Base-by-base conservation (phyloP, 2,888 invertebrate genomes). In the Archips crataeganus region DNA sequence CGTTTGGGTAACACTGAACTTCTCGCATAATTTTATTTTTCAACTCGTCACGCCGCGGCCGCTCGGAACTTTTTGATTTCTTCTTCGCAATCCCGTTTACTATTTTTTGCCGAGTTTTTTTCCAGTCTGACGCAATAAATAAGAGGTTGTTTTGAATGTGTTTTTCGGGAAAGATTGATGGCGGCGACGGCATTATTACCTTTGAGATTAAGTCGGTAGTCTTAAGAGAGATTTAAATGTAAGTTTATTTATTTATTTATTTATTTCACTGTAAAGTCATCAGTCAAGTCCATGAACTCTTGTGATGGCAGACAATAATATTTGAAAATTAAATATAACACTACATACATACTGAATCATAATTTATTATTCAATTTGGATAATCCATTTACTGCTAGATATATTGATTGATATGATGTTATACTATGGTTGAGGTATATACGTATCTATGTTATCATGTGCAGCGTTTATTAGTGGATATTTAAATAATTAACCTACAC, bases 11-110 rank as follows among this genome's bases (percentile, higher is more conserved):
- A 51, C 63, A 39, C 32, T 34, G 47, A 73, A 68, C 47, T 64
- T 72, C 69, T 59, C 51, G 63, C 81, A 87, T 86, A 86, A 86
- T 86, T 87, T 84, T 84, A 85, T 86, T 88, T 85, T 84, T 85
- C 81, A 81, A 83, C 80, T 82, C 82, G 79, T 81, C 80, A 75
- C 75, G 79, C 71, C 75, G 77, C 68, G 75, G 77, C 77, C 79
- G 77, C 70, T 70, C 51, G 59, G 76, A 83, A 85, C 79, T 84
- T 85, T 78, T 77, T 80, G 80, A 84, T 84, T 84, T 81, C 80
- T 81, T 75, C 70, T 77, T 73, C 72, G 76, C 39, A 39, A 39
- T 39, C 77, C 70, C 75, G 76, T 78, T 80, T 77, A 79, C 79
- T 81, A 83, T 81, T 82, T 78, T 77, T 75, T 75, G 57, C 62